These are phyloP conservation scores for Coptotermes formosanus DNA, from an alignment of 1,140 invertebrate species.

Conservation along the genomic window DNA sequence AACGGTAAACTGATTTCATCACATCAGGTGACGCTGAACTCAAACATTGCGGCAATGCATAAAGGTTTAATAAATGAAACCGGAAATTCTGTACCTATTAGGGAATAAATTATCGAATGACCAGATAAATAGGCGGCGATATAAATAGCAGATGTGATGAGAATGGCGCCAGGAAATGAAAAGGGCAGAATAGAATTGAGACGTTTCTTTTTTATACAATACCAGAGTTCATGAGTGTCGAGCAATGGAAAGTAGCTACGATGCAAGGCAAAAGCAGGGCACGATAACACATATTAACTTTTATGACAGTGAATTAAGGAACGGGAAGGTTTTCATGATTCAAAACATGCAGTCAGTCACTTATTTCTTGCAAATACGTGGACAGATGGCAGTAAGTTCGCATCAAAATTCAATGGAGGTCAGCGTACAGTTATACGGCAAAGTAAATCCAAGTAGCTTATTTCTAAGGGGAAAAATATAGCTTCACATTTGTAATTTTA, in stretches of 20 bases:
- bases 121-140: background rate
- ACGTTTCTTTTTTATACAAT: background rate
- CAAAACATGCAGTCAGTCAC: background rate
- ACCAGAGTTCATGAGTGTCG: background rate
- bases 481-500: too few relatives aligned
- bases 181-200: background rate
- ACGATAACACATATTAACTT: background rate
- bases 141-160: background rate
- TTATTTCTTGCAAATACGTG: background rate
- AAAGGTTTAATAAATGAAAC: too few relatives aligned
- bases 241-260: background rate
- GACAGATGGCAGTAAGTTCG: background rate
- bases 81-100: too few relatives aligned
- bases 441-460: too few relatives aligned
- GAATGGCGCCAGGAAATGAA: background rate
- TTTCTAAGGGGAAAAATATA: too few relatives aligned
- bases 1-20: too few relatives aligned
- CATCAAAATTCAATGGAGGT: too few relatives aligned
- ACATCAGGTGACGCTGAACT: too few relatives aligned
- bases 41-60: too few relatives aligned
- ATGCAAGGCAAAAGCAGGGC: background rate
- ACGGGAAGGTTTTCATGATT: background rate
- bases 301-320: background rate
- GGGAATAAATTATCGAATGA: too few relatives aligned
- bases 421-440: too few relatives aligned